These are phyloP conservation scores for Callocephalon fimbriatum DNA, from an alignment of 2,113 vertebrate genomes.

Conservation along the genomic window DNA sequence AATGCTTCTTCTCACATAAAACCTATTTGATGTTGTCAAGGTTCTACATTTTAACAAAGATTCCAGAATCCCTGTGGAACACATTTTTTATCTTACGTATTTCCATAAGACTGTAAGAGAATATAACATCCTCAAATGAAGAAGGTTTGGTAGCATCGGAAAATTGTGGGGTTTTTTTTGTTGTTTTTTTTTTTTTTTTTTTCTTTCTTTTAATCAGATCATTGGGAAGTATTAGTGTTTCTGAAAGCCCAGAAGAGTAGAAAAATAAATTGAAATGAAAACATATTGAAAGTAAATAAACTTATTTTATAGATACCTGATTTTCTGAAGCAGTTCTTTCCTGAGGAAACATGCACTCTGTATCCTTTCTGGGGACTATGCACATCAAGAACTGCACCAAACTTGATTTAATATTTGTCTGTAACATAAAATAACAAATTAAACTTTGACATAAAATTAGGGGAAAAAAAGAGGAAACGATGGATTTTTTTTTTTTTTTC, in stretches of 20 bases:
- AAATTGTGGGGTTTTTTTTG: neutral
- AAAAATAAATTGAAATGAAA: neutral
- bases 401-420: neutral
- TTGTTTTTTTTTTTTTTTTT: neutral
- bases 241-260: neutral
- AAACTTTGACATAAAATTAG: neutral
- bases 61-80: neutral
- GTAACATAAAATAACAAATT: neutral
- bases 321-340: neutral
- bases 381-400: neutral
- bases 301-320: neutral
- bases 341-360: neutral
- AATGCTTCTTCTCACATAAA: neutral
- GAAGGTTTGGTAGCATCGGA: neutral
- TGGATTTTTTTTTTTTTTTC: accelerated
- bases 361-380: neutral
- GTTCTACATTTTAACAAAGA: neutral
- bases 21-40: neutral
- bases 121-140: neutral
- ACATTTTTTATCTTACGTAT: neutral
- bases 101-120: neutral
- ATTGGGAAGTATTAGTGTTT: neutral
- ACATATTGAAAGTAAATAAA: neutral
- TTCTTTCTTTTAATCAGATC: neutral
- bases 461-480: accelerated